A percentile compares a stretch with the other conserved stretches of the same genome.
Evolutionary conservation across 2,888 invertebrate species (phyloP).

Genomic region (Drosophila affinis): DNA sequence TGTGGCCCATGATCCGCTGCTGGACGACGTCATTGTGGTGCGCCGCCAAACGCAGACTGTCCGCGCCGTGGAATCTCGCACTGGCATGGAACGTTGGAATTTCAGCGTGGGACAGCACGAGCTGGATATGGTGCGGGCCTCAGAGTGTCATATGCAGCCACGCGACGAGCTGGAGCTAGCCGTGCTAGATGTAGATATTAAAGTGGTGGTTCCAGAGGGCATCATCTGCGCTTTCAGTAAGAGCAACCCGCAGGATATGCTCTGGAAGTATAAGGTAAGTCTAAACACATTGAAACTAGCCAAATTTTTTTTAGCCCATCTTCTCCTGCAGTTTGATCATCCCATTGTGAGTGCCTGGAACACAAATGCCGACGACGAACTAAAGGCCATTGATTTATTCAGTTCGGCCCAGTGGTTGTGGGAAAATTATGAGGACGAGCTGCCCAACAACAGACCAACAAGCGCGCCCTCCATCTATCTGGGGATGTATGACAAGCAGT

Average conservation of each 20-base stretch:
- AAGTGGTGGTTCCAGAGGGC: slow-evolving; percentile 90
- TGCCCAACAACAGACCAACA: slow-evolving; percentile 69
- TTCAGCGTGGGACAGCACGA: slow-evolving; percentile 97
- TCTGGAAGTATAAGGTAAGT: slow-evolving; percentile 91
- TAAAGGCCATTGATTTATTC: slow-evolving; percentile 90
- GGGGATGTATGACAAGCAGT: slow-evolving; percentile 92
- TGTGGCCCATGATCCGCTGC: slow-evolving; percentile 75
- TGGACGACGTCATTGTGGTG: slow-evolving; percentile 89
- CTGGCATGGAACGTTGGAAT: slow-evolving; percentile 96
- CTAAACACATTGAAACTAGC: background rate
- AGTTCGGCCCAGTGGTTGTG: slow-evolving; percentile 85
- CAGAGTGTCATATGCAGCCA: slow-evolving; percentile 84
- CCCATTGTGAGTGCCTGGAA: slow-evolving; percentile 95
- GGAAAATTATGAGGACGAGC: slow-evolving; percentile 80
- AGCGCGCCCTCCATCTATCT: slow-evolving; percentile 89
- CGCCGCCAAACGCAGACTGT: slow-evolving; percentile 94
- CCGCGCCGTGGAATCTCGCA: slow-evolving; percentile 93
- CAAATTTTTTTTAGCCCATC: background rate
- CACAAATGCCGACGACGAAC: slow-evolving; percentile 87
- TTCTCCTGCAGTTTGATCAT: slow-evolving; percentile 87
- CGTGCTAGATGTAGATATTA: slow-evolving; percentile 85
- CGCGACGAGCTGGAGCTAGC: slow-evolving; percentile 78
- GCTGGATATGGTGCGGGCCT: slow-evolving; percentile 86
- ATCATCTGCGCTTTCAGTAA: slow-evolving; percentile 88
- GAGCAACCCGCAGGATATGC: slow-evolving; percentile 85